A percentile compares a stretch with the other conserved stretches of the same genome.
Evolutionary conservation across 2,888 invertebrate genomes (phyloP).

Genomic region (Eupithecia tripunctaria): DNA sequence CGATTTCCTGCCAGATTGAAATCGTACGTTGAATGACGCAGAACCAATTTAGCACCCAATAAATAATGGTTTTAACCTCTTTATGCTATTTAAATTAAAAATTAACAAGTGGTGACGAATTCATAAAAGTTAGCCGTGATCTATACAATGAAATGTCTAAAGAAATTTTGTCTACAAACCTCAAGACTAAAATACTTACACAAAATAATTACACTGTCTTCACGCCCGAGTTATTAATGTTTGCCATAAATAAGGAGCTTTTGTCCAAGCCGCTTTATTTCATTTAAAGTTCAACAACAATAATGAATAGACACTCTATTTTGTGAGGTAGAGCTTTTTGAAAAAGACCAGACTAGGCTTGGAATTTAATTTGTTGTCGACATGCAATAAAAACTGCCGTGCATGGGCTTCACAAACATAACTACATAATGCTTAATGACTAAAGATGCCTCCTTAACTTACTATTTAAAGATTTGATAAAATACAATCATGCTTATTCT

Average conservation of each 20-base stretch:
- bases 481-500: background rate
- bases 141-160: background rate
- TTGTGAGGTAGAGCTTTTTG: background rate
- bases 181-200: conserved; percentile 41
- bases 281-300: conserved; percentile 50
- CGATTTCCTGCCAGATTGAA: conserved; percentile 14
- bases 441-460: background rate
- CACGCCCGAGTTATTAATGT: conserved; percentile 60
- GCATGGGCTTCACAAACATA: background rate
- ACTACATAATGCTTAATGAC: too few species aligned
- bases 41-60: background rate
- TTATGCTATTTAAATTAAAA: background rate
- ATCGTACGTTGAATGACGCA: conserved; percentile 6
- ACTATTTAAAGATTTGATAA: background rate
- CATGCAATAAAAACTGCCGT: background rate
- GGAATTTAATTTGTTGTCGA: background rate
- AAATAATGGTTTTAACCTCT: background rate
- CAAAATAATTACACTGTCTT: conserved; percentile 54
- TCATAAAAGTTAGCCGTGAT: background rate
- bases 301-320: conserved; percentile 21
- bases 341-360: background rate
- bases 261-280: conserved; percentile 56
- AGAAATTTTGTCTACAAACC: conserved; percentile 23
- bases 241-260: conserved; percentile 58
- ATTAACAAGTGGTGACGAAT: background rate